Evolutionary conservation across 2,888 invertebrate genomes (phyloP), one percentile per base, ranked within the genome.

Genomic region (Cerceris ruficornis): DNA sequence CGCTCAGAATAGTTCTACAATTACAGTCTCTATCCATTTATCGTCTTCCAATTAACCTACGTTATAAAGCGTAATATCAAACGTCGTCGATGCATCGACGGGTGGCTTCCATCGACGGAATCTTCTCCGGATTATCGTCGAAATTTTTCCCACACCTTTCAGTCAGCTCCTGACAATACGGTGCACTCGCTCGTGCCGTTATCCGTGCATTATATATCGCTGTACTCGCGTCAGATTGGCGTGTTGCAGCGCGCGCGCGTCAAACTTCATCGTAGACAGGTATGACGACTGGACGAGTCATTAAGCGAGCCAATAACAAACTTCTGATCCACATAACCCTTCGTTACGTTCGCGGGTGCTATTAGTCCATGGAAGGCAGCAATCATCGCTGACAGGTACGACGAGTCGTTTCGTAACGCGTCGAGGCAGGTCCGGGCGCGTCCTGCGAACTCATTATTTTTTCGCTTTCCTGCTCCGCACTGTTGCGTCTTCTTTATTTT

Each of bases 241-340:
- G 50, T n/a, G 46, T 46, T 11, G 46, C 46, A 46, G 70, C 43
- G 41, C 65, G 58, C 65, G 58, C 65, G 43, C 55, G 65, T 60
- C 57, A 54, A 42, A 69, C 50, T 68, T 13, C 57, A 55, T 46
- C 49, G 70, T 68, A 52, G 76, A 83, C 81, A 81, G 83, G 77
- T 76, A 79, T 86, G 86, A 77, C 81, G 77, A 73, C 70, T 67
- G 64, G 72, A 77, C 72, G 80, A 75, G 77, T 86, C 84, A 81
- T 85, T 86, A 85, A 84, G 77, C 78, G 72, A 86, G 78, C 82
- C 86, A 85, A 85, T 83, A 81, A 85, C 86, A 84, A 82, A 85
- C 84, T 78, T 75, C 71, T 75, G 84, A 79, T 82, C 72, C 82
- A 72, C 79, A 85, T 83, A 84, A 84, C 84, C 86, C 80, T 86